Percentiles rank a stretch among this genome's conserved stretches.
Evolutionary conservation across 2,797 vertebrate genomes (phyloP).

Genomic region (Hypotaenidia okinawae): DNA sequence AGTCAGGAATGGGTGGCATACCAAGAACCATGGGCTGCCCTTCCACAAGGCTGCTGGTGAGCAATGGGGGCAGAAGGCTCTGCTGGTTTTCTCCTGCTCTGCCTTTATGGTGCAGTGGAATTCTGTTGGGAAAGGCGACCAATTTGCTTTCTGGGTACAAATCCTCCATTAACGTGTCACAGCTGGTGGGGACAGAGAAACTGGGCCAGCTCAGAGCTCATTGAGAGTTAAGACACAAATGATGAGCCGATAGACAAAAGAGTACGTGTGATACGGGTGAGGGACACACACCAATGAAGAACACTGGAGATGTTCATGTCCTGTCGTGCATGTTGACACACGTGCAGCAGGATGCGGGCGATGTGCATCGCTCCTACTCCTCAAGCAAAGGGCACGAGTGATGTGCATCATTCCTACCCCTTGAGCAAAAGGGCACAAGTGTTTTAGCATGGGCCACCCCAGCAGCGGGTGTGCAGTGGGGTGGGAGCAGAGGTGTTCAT

Average conservation of each 20-base stretch:
- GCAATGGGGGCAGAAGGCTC: background rate
- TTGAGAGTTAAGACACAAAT: constrained; percentile 4
- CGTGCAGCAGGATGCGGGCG: rapidly evolving
- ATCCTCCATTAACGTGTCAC: constrained; percentile 1
- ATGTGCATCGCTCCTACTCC: rapidly evolving
- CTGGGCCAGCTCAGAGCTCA: constrained; percentile 19
- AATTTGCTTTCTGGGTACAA: constrained; percentile 12
- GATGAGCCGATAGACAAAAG: background rate
- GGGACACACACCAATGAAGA: background rate
- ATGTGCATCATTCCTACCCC: rapidly evolving
- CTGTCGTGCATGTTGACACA: rapidly evolving
- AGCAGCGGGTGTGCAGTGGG: rapidly evolving
- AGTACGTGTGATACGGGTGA: rapidly evolving
- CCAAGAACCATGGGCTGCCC: background rate
- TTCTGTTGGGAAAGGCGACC: constrained; percentile 21
- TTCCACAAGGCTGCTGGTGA: background rate
- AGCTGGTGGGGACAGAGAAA: constrained; percentile 47
- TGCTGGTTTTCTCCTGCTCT: background rate
- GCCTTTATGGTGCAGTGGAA: background rate
- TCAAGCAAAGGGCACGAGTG: too few species aligned
- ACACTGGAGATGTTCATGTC: background rate
- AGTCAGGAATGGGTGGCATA: rapidly evolving
- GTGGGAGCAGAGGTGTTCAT: background rate
- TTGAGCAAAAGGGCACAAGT: too few species aligned
- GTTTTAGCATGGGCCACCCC: too few species aligned